Evolutionary conservation across 2,113 vertebrate species (phyloP), one percentile per base, ranked within the genome.

Genomic region (Agapornis roseicollis): DNA sequence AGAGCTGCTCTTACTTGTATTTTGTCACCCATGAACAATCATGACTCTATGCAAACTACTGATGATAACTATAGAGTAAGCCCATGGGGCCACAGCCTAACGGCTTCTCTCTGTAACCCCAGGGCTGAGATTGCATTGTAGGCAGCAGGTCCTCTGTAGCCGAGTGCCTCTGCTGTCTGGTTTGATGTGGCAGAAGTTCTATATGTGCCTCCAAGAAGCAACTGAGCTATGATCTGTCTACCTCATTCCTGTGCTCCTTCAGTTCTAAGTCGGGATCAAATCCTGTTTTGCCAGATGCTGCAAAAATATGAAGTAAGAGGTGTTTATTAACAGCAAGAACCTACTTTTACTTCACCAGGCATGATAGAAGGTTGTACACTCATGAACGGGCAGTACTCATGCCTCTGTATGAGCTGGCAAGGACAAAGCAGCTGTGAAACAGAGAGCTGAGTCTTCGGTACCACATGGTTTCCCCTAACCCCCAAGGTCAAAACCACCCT

Each of bases 351-450:
- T 60, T 85, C 65, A 46, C 9, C 39, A 46, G 22, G 33, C 76
- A 25, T 56, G 56, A 53, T 3, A 47, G 47, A 16, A 61, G 37
- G 74, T 33, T 63, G 35, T 11, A 27, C 0, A 1, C 24, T 35
- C 31, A 0, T 27, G 12, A 55, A 49, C 0, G 4, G 56, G 46
- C 39, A 31, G 23, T 1, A 0, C 19, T 76, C 27, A 19, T 0
- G 1, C 50, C 35, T 72, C 25, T 1, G 0, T 17, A 12, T 8
- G 65, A 42, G 65, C 53, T 37, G 42, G 41, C 20, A 61, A 84
- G 74, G 64, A 35, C 41, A 49, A 66, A 55, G 28, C 50, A 71
- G 44, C 46, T 44, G 17, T 60, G 50, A 39, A 83, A 49, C 7
- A 53, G 73, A 33, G 25, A 12, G 24, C 23, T 14, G 46, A 66